phyloP scores from a whole-genome alignment of 2,888 invertebrate species.

The Tricholauxania praeusta region DNA sequence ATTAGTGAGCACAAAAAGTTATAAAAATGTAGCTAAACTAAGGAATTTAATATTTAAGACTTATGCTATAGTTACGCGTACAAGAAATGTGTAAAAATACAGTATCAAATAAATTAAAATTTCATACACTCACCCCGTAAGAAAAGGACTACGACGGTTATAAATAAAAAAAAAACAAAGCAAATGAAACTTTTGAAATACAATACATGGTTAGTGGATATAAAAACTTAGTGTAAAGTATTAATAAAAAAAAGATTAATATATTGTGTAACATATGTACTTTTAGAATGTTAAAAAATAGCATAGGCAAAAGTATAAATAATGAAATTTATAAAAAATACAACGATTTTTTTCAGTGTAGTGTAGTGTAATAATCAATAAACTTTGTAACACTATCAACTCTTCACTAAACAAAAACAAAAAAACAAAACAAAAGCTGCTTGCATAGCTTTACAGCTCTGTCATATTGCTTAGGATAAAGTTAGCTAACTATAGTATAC shows the following conservation, averaged over 20 bases:
- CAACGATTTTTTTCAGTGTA: no score
- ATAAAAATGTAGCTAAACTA: background rate
- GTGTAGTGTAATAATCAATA: no score
- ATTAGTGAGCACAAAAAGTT: conserved; percentile 24
- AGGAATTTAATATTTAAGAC: conserved; percentile 1
- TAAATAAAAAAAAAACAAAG: conserved; percentile 15
- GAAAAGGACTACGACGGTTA: background rate
- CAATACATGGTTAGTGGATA: conserved; percentile 45
- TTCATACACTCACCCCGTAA: background rate
- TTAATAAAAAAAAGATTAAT: background rate
- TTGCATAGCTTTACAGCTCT: no score
- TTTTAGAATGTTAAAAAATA: no score
- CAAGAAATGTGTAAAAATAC: background rate
- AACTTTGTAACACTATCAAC: no score
- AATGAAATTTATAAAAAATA: no score
- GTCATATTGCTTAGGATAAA: no score
- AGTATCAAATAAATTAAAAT: conserved; percentile 9
- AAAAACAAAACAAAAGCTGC: no score
- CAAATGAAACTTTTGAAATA: conserved; percentile 34
- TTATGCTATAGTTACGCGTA: background rate
- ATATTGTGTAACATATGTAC: no score
- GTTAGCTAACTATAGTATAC: no score
- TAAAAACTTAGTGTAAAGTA: background rate
- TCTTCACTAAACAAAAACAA: no score
- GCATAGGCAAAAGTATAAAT: no score